phyloP scores from a whole-genome alignment of 2,113 vertebrate genomes.

The Ailuropoda melanoleuca region DNA sequence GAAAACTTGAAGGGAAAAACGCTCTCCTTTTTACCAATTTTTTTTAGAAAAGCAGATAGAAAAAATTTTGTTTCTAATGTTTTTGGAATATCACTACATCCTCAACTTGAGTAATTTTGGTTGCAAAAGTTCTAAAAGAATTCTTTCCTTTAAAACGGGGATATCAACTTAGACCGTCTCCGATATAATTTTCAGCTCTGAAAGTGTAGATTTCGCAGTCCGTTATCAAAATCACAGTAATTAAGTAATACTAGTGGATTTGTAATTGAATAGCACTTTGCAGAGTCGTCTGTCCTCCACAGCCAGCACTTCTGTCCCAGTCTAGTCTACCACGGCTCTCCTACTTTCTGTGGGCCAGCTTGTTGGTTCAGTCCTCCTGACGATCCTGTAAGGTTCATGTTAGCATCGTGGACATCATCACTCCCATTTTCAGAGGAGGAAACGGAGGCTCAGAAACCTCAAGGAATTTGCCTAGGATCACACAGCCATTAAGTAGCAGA shows the following conservation, averaged over 20 bases:
- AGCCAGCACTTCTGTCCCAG: neutral
- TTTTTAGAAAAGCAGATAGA: neutral
- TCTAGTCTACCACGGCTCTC: fast-evolving
- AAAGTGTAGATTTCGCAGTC: neutral
- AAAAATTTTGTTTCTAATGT: neutral
- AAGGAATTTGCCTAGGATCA: neutral
- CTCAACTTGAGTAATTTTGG: neutral
- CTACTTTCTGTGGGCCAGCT: no score
- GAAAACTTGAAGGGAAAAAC: neutral
- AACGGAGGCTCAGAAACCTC: neutral
- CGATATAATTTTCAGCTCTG: neutral
- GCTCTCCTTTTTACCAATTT: neutral
- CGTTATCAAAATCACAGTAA: neutral
- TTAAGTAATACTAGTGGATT: neutral
- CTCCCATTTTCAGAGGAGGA: neutral
- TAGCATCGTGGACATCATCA: neutral
- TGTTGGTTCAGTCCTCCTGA: neutral
- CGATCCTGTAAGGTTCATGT: neutral
- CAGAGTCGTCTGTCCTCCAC: neutral
- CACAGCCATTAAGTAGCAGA: neutral
- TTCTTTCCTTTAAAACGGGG: slow-evolving; percentile 11
- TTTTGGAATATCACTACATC: neutral
- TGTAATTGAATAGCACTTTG: neutral
- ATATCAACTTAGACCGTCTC: neutral
- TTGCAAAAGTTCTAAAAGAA: neutral